These are phyloP conservation scores for Encarsia formosa DNA, from an alignment of 2,888 invertebrate genomes.

Conservation along the genomic window DNA sequence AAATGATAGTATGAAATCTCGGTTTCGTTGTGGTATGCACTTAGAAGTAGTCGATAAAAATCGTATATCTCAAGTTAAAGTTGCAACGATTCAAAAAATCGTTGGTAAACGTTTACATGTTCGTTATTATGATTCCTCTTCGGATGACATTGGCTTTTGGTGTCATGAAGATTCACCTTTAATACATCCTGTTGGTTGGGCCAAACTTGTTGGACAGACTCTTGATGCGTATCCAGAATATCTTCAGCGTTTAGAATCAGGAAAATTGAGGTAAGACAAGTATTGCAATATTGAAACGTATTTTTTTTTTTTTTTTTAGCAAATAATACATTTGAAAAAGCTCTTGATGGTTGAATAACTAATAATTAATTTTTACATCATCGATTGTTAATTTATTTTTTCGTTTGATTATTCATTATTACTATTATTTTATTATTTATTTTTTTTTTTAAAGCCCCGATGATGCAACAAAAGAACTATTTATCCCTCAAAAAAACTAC, in stretches of 20 bases:
- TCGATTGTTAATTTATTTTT: too few species aligned
- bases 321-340: not conserved
- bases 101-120: conserved; percentile 89
- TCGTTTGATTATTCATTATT: too few species aligned
- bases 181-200: conserved; percentile 97
- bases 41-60: conserved; percentile 96
- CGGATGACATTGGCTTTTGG: conserved; percentile 88
- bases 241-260: conserved; percentile 68
- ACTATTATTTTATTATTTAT: not conserved
- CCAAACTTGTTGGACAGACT: conserved; percentile 81
- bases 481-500: conserved; percentile 60
- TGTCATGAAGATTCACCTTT: conserved; percentile 93
- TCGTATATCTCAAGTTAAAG: conserved; percentile 86
- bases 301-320: too few species aligned
- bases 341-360: not conserved
- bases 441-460: conserved; percentile 55
- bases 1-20: conserved; percentile 75
- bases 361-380: not conserved
- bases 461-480: conserved; percentile 78
- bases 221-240: conserved; percentile 81
- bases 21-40: conserved; percentile 76
- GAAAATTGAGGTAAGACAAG: conserved; percentile 53
- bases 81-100: conserved; percentile 86
- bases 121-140: conserved; percentile 79
- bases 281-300: not conserved